Conservation (phyloP, 1,140 invertebrate genomes). For the Micrasema minimum region DNA sequence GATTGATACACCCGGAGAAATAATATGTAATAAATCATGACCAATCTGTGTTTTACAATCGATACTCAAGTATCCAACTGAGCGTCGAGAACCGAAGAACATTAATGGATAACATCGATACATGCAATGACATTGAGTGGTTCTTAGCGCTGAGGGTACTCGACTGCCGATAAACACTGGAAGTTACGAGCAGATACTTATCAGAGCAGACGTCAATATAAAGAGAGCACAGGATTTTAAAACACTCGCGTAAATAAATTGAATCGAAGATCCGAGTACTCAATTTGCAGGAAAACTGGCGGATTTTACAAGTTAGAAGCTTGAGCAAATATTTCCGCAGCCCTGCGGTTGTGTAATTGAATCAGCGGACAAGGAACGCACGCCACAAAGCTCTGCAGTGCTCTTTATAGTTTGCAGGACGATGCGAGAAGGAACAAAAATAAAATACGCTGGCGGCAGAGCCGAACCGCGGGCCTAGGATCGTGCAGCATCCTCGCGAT, state of each 20-base stretch:
- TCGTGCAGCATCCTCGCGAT: background rate
- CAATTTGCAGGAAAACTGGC: background rate
- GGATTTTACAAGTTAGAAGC: background rate
- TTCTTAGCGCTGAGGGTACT: slow-evolving; percentile 26
- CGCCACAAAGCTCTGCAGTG: background rate
- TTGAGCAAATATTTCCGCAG: background rate
- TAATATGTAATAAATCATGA: slow-evolving; percentile 7
- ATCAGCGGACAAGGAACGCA: slow-evolving; percentile 18
- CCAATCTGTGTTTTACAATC: slow-evolving; percentile 5
- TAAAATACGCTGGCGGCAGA: slow-evolving; percentile 14
- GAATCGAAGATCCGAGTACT: background rate
- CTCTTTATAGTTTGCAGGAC: slow-evolving; percentile 11
- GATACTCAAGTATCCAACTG: background rate
- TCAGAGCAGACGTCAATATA: background rate
- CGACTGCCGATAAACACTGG: slow-evolving; percentile 26
- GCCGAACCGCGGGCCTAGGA: slow-evolving; percentile 7
- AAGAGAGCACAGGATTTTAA: background rate
- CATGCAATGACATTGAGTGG: slow-evolving; percentile 26
- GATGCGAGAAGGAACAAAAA: slow-evolving; percentile 7
- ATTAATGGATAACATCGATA: slow-evolving; percentile 8
- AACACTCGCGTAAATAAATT: background rate
- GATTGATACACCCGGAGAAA: too few relatives aligned
- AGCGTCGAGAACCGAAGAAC: slow-evolving; percentile 3
- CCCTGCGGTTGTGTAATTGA: slow-evolving; percentile 16
- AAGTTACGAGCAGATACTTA: slow-evolving; percentile 3